A percentile compares a stretch with the other conserved stretches of the same genome.
phyloP scores from a whole-genome alignment of 1,140 invertebrate species.

The Heliconius nattereri region DNA sequence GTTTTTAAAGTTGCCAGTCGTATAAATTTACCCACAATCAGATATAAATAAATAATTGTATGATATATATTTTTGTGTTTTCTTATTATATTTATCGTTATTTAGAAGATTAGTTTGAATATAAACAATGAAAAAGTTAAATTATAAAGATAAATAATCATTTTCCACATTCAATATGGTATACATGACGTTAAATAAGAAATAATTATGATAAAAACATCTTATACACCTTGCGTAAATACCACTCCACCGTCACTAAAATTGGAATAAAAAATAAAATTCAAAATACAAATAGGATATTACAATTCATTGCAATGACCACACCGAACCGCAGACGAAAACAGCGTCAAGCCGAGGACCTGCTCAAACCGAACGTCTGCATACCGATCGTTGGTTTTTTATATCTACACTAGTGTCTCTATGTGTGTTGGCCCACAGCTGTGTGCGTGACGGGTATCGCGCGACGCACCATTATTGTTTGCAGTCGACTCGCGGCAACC shows the following conservation, averaged over 20 bases:
- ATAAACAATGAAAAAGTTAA: background rate
- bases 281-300: background rate
- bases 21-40: conserved; percentile 39
- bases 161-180: background rate
- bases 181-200: background rate
- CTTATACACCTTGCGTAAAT: background rate
- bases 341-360: conserved; percentile 79
- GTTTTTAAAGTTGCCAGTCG: conserved; percentile 78
- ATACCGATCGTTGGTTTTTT: conserved; percentile 81
- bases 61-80: background rate
- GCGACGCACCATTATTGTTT: conserved; percentile 73
- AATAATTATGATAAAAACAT: background rate
- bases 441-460: conserved; percentile 68
- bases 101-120: background rate
- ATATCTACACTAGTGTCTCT: conserved; percentile 65
- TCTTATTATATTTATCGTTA: background rate
- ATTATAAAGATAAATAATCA: background rate
- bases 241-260: no score
- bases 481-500: conserved; percentile 69
- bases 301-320: conserved; percentile 40
- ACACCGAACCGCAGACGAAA: conserved; percentile 78
- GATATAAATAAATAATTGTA: background rate
- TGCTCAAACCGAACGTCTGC: conserved; percentile 80
- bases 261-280: background rate
- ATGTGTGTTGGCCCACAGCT: conserved; percentile 48